These are phyloP conservation scores for Nudaria mundana DNA, from an alignment of 2,888 invertebrate species.

Conservation along the genomic window DNA sequence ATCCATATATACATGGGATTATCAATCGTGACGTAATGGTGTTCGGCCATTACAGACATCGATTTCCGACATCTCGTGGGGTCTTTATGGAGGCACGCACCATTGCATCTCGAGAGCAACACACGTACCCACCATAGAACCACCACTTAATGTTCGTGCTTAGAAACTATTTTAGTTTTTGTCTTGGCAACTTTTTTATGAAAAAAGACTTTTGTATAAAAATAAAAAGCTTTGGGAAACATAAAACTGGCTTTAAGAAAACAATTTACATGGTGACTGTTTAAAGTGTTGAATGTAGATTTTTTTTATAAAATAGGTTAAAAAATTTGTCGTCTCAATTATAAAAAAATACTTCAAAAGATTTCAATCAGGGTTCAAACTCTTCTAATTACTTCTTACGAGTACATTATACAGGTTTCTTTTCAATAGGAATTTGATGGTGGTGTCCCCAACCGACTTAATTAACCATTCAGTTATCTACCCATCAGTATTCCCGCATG, in stretches of 20 bases:
- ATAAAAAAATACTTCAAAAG: no score
- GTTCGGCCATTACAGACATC: conserved; percentile 77
- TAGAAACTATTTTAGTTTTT: conserved; percentile 22
- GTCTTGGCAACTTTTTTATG: conserved; percentile 4
- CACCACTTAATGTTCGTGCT: conserved; percentile 40
- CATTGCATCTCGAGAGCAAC: conserved; percentile 62
- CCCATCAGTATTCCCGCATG: conserved; percentile 93
- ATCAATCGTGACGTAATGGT: conserved; percentile 79
- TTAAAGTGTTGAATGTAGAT: no score
- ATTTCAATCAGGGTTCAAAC: not conserved
- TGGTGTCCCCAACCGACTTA: conserved; percentile 50
- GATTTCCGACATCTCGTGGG: conserved; percentile 72
- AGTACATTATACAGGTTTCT: conserved; percentile 7
- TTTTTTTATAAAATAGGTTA: no score
- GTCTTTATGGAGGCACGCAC: conserved; percentile 76
- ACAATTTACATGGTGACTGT: no score
- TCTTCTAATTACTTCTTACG: not conserved
- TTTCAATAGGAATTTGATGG: no score
- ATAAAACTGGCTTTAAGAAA: no score
- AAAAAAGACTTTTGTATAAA: not conserved
- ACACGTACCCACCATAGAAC: conserved; percentile 45
- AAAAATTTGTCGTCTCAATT: no score
- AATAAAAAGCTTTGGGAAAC: no score
- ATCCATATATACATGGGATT: conserved; percentile 74
- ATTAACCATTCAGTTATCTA: conserved; percentile 77